Evolutionary conservation across 2,113 vertebrate species (phyloP).

Genomic region (Diadophis punctatus): DNA sequence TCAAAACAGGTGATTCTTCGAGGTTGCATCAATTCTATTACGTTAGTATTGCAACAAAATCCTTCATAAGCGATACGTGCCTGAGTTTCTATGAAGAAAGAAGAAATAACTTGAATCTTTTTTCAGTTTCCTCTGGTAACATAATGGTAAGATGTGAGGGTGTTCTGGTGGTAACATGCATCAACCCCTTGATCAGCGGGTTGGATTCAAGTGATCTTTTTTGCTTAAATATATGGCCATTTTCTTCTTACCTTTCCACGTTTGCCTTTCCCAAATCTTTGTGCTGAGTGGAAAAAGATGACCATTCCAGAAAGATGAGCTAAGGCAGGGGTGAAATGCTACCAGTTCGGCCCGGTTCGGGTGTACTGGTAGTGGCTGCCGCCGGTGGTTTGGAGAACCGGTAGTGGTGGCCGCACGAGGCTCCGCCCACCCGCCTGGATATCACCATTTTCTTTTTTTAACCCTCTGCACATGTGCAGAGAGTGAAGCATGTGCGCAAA

Average conservation of each 20-base stretch:
- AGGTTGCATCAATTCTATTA: conserved; percentile 26
- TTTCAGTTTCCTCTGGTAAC: not conserved
- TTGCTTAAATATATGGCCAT: not conserved
- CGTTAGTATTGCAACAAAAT: conserved; percentile 44
- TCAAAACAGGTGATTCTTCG: not conserved
- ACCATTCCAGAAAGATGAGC: not conserved
- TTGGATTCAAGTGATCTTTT: not conserved
- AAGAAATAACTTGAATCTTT: not conserved
- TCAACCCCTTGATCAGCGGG: not conserved
- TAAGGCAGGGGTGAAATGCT: not conserved
- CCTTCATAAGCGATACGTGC: conserved; percentile 44
- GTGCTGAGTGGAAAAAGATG: not conserved
- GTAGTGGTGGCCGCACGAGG: too few species aligned
- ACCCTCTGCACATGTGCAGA: too few species aligned
- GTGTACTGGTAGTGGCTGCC: too few species aligned
- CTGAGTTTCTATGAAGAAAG: conserved; percentile 28
- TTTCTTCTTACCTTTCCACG: not conserved
- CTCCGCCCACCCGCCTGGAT: too few species aligned
- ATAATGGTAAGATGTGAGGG: not conserved
- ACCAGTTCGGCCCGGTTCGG: too few species aligned
- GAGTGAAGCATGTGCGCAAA: too few species aligned
- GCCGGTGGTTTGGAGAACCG: too few species aligned
- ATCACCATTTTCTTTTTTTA: too few species aligned
- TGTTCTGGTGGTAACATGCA: not conserved
- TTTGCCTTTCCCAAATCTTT: not conserved